Evolutionary conservation across 1,140 invertebrate species (phyloP).

Genomic region (Heliconius melpomene): DNA sequence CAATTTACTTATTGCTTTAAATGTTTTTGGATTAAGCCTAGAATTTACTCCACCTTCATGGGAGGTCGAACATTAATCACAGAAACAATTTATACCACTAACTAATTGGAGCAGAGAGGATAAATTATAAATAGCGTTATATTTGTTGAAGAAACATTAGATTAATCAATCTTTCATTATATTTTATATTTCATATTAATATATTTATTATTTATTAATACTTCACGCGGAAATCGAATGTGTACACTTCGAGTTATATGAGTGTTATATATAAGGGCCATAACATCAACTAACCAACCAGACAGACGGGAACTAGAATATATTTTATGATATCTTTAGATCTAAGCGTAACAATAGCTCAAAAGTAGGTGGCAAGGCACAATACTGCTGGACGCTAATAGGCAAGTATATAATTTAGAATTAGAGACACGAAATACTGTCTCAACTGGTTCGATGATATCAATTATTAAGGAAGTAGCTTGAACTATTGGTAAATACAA

Average conservation of each 20-base stretch:
- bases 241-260: not conserved
- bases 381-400: constrained; percentile 38
- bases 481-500: not conserved
- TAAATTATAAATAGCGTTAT: not conserved
- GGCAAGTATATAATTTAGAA: constrained; percentile 41
- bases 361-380: constrained; percentile 47
- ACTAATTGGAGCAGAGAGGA: not conserved
- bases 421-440: constrained; percentile 36
- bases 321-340: constrained; percentile 17
- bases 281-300: not conserved
- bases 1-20: not conserved
- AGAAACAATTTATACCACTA: not conserved
- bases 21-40: not conserved
- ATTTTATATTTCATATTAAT: not conserved
- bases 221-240: not conserved
- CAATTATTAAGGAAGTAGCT: constrained; percentile 19
- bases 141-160: not conserved
- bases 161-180: not conserved
- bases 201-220: no score
- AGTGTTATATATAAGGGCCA: not conserved
- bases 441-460: constrained; percentile 26
- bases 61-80: not conserved
- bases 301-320: constrained; percentile 6
- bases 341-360: constrained; percentile 52
- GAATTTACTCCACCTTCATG: not conserved